Base-by-base conservation (phyloP, 2,113 vertebrate genomes). In the Glaucomys volans region DNA sequence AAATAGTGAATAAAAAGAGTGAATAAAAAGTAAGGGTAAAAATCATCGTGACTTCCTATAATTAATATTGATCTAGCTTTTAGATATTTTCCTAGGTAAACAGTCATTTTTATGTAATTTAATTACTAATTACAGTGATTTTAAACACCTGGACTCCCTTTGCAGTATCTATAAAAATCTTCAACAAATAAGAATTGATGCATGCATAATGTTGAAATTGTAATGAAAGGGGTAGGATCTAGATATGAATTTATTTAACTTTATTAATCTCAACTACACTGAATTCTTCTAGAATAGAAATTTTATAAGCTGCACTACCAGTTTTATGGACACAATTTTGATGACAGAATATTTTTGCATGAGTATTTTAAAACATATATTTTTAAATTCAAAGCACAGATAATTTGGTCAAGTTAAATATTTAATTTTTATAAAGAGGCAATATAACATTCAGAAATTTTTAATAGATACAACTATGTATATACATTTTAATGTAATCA, bases 101-200 rank as follows among this genome's bases (percentile, higher is more conserved):
- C 1, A 89, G 20, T 91, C 40, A 93, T 95, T 97, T 86, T 91
- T 79, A 47, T 87, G 8, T 89, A 86, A 97, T 93, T 95, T 91
- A 83, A 93, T 95, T 91, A 93, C 22, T 64, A 95, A 95, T 91
- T 93, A 40, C 13, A 93, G 37, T 92, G 30, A 72, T 94, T 95
- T 87, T 84, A 97, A 95, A 95, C 47, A 95, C 64, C 64, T 92
- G 20, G n/a, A 11, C 24, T 97, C n/a, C 28, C 42, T 95, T 97
- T 95, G n/a, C 35, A 80, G 11, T 52, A 17, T 84, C 30, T 84
- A n/a, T 93, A 75, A 79, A 84, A 91, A 26, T 64, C 28, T 91
- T 87, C 35, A 87, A 28, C 52, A 81, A 95, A 44, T 75, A 87
- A 88, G 14, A 92, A 40, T 79, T 67, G 85, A 67, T 79, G 50